Conservation (phyloP, 2,113 vertebrate species). For the Tretioscincus oriximinensis region DNA sequence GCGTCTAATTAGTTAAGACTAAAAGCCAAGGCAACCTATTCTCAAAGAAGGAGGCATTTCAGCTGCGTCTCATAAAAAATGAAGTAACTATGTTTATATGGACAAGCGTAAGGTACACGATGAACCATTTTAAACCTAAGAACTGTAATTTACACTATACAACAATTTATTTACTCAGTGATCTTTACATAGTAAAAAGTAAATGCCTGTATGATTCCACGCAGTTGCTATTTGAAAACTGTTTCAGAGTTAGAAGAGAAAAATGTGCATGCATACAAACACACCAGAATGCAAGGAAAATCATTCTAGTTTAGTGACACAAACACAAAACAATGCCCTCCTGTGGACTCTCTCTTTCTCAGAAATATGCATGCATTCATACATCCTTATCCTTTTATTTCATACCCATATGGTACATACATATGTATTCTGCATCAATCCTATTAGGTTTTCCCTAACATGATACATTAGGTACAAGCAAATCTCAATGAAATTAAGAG, state of each 20-base stretch:
- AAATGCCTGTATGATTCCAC: neutral
- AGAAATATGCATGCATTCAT: neutral
- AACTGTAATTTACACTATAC: neutral
- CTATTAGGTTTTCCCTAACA: neutral
- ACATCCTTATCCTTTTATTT: neutral
- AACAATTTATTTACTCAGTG: neutral
- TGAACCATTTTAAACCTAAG: constrained; percentile 16
- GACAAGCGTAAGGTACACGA: neutral
- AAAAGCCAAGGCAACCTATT: constrained; percentile 66
- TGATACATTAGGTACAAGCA: neutral
- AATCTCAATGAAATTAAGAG: neutral
- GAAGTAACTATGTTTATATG: constrained; percentile 4
- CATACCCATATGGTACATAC: neutral
- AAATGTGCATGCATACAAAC: neutral
- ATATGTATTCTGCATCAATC: neutral
- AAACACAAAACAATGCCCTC: neutral
- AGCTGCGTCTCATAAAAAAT: constrained; percentile 70
- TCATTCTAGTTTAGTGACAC: neutral
- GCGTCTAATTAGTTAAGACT: constrained; percentile 81
- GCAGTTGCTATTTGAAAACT: neutral
- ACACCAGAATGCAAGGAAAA: neutral
- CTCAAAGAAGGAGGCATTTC: constrained; percentile 68
- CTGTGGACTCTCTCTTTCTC: neutral
- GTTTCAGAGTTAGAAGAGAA: neutral
- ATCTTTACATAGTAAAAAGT: neutral